Base-by-base conservation (phyloP, 2,113 vertebrate species). In the Tachuris rubrigastra region DNA sequence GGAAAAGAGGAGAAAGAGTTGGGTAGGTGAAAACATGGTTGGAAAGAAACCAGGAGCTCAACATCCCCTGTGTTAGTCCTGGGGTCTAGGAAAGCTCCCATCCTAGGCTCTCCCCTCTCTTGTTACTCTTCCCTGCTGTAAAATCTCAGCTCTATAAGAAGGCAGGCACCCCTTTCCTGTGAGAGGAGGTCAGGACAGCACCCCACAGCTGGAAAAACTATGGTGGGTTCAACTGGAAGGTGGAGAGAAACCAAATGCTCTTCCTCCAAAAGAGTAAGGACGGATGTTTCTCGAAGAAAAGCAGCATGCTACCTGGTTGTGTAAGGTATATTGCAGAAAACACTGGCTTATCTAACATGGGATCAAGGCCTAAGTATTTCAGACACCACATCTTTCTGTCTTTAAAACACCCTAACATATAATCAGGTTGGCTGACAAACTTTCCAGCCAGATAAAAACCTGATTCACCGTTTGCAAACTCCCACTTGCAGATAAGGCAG, bases 371-470 rank as follows among this genome's bases (percentile, higher is more conserved):
- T 69, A 89, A 91, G 77, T 90, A 95, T 82, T 97, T 91, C 81
- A 96, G 91, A 95, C 88, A 89, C 75, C 79, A 93, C 14, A 2
- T 68, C 73, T 72, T 92, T 91, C 71, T 94, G 65, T 68, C 88
- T 96, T 96, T 96, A 87, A 96, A 97, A 82, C 60, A 74, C 22
- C 49, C 46, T 71, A 95, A 94, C 66, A 44, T 93, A 88, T 85
- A 96, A 96, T 95, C 95, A 94, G 50, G 69, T 72, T 91, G 95
- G 76, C 85, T 93, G 90, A 95, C 92, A 95, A 95, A 94, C 92
- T 95, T 94, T 95, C 78, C 92, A 24, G 5, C 35, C 35, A 93
- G 96, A 95, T 96, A 96, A 97, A 97, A 95, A 89, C 76, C 67
- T 89, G 75, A 83, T 96, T 97, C 87, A 49, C 87, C 84, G 74